These are phyloP conservation scores for Dorcus parallelipipedus DNA, from an alignment of 2,888 invertebrate genomes.

Conservation along the genomic window DNA sequence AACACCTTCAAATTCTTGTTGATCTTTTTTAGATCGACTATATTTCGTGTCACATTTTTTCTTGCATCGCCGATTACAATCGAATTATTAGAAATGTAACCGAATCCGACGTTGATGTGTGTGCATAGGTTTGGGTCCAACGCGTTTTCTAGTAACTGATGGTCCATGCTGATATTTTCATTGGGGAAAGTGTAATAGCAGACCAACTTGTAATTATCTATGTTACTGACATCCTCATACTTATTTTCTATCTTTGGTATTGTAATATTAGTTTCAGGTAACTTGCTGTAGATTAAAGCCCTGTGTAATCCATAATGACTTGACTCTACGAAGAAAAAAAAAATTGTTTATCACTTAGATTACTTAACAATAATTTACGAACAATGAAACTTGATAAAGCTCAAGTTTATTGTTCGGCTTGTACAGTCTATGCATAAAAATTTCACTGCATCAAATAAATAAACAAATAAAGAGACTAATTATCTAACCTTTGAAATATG, in stretches of 20 bases:
- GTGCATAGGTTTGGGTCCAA: constrained; percentile 75
- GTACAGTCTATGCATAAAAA: too few species aligned
- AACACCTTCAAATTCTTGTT: constrained; percentile 72
- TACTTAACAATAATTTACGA: background rate
- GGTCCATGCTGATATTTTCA: constrained; percentile 27
- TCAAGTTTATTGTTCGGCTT: too few species aligned
- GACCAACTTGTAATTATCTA: constrained; percentile 48
- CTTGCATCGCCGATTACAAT: constrained; percentile 53
- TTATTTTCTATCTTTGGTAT: constrained; percentile 22
- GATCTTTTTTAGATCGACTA: constrained; percentile 52
- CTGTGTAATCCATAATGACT: constrained; percentile 31
- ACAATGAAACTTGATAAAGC: too few species aligned
- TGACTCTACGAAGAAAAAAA: constrained; percentile 23
- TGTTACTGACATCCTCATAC: constrained; percentile 7
- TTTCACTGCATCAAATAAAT: too few species aligned
- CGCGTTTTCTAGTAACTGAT: constrained; percentile 53
- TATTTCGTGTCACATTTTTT: constrained; percentile 26
- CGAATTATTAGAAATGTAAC: constrained; percentile 59
- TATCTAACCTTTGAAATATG: constrained; percentile 12
- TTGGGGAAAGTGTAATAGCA: constrained; percentile 69
- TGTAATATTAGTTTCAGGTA: constrained; percentile 21
- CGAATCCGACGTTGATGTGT: constrained; percentile 79
- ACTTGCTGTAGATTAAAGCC: constrained; percentile 35
- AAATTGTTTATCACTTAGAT: background rate
- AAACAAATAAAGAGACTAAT: background rate